Conservation (phyloP, 1,140 invertebrate genomes). For the Pollicipes pollicipes region DNA sequence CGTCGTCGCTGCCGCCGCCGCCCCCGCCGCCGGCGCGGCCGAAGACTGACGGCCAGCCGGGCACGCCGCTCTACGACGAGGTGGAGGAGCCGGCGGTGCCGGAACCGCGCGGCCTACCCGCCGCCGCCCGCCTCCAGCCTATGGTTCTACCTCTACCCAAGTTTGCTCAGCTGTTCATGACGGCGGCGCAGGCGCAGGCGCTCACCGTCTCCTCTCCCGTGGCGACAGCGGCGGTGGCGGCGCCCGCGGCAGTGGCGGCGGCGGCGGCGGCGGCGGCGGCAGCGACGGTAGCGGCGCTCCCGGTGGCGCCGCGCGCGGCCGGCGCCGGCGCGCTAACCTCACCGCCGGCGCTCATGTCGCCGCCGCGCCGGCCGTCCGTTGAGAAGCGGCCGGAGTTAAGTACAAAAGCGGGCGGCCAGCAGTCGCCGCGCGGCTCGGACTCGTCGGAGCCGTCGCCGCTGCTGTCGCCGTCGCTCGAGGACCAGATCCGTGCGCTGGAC, state of each 20-base stretch:
- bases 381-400: neutral
- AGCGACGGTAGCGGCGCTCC: neutral
- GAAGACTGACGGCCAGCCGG: slow-evolving; percentile 39
- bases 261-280: too few species aligned
- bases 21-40: neutral
- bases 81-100: slow-evolving; percentile 45
- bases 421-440: slow-evolving; percentile 59
- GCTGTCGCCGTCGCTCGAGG: slow-evolving; percentile 42
- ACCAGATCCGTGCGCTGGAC: slow-evolving; percentile 69
- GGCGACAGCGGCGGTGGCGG: too few species aligned
- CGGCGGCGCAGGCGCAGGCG: neutral
- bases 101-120: slow-evolving; percentile 26
- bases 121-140: slow-evolving; percentile 26
- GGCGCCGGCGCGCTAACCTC: slow-evolving; percentile 7
- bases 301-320: neutral
- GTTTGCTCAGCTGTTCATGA: slow-evolving; percentile 46
- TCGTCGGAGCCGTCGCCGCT: slow-evolving; percentile 32
- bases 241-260: too few species aligned
- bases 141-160: slow-evolving; percentile 59
- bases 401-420: slow-evolving; percentile 17
- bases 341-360: slow-evolving; percentile 8
- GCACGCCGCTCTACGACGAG: slow-evolving; percentile 65
- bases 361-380: slow-evolving; percentile 13
- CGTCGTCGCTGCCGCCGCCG: neutral
- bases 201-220: neutral